These are phyloP conservation scores for Clavelina lepadiformis DNA, from an alignment of 23 tunicate species.

Conservation along the genomic window DNA sequence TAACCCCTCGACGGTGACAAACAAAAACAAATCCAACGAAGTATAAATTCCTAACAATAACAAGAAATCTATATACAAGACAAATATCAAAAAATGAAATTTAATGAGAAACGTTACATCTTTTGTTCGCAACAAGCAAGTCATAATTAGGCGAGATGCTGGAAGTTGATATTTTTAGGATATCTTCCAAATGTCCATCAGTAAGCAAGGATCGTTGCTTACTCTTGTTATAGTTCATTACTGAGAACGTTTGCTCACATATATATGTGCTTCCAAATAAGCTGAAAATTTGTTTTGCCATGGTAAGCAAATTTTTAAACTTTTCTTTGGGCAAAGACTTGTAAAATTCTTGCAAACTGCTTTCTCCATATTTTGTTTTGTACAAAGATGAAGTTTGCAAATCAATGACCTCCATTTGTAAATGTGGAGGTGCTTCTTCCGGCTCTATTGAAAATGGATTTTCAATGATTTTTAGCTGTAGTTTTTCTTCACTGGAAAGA, in stretches of 20 bases:
- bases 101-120: too few relatives aligned
- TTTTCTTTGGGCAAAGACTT: constrained; percentile 6
- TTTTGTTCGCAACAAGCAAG: too few relatives aligned
- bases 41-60: too few relatives aligned
- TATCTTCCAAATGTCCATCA: too few relatives aligned
- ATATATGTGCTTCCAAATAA: constrained; percentile 33
- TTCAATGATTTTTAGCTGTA: constrained; percentile 38
- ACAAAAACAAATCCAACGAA: too few relatives aligned
- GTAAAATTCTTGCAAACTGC: constrained; percentile 18
- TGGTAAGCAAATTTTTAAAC: constrained; percentile 20
- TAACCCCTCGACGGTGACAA: too few relatives aligned
- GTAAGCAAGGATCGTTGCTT: too few relatives aligned
- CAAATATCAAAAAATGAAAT: too few relatives aligned
- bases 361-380: constrained; percentile 11
- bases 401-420: constrained; percentile 34
- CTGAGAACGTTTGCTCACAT: constrained; percentile 31
- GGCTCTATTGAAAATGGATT: constrained; percentile 36
- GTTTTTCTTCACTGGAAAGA: constrained; percentile 43
- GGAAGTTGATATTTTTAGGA: too few relatives aligned
- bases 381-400: constrained; percentile 30
- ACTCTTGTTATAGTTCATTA: too few relatives aligned
- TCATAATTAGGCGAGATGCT: too few relatives aligned
- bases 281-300: constrained; percentile 26
- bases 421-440: constrained; percentile 39
- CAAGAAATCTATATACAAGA: too few relatives aligned